Conservation (phyloP, 2,113 vertebrate genomes). For the Cyprinodon tularosa region DNA sequence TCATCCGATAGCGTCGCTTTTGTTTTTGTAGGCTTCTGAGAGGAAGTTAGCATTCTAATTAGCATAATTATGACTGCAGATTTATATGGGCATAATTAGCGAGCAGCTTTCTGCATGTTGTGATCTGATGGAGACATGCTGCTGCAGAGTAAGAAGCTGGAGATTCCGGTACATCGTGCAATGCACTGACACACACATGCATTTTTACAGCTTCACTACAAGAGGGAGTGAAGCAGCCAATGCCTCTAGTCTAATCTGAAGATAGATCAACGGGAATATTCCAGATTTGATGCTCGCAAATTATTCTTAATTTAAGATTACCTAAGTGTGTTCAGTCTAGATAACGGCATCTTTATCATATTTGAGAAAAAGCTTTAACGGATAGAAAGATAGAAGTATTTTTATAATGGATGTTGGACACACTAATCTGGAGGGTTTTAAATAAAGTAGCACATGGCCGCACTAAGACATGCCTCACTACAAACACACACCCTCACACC, state of each 20-base stretch:
- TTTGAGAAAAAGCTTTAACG: neutral
- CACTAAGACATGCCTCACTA: neutral
- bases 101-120: constrained; percentile 61
- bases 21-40: constrained; percentile 78
- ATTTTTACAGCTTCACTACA: neutral
- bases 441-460: neutral
- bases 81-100: constrained; percentile 80
- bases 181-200: neutral
- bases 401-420: neutral
- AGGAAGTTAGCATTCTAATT: constrained; percentile 79
- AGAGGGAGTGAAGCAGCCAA: neutral
- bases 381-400: neutral
- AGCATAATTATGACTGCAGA: constrained; percentile 79
- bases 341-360: neutral
- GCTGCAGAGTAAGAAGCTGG: constrained; percentile 19
- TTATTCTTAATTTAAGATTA: neutral
- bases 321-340: neutral
- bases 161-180: constrained; percentile 25
- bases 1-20: constrained; percentile 71
- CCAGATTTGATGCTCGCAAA: neutral
- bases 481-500: neutral
- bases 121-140: constrained; percentile 49
- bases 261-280: neutral
- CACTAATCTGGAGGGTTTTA: neutral
- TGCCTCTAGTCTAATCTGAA: neutral